Conservation (phyloP, 2,113 vertebrate species). For the Mormoops blainvillei region DNA sequence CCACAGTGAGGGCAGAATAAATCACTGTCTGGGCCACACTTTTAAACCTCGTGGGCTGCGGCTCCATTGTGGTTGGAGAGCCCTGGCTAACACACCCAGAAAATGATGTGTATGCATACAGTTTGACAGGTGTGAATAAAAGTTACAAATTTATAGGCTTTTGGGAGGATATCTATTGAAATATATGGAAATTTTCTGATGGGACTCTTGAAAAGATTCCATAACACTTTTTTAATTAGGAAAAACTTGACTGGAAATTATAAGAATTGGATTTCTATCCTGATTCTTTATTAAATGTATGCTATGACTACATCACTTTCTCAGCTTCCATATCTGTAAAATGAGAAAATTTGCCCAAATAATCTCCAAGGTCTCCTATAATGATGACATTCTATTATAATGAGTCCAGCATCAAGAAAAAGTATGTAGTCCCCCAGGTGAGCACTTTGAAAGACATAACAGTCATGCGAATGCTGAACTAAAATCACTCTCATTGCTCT, state of each 20-base stretch:
- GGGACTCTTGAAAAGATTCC: neutral
- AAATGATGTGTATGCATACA: neutral
- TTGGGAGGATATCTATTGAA: neutral
- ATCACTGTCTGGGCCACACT: neutral
- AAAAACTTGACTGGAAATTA: neutral
- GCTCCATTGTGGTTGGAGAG: neutral
- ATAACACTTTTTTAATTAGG: neutral
- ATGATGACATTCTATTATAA: neutral
- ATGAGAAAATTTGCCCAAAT: neutral
- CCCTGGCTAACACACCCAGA: neutral
- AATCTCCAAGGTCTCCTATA: neutral
- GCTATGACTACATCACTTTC: neutral
- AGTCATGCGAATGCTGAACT: neutral
- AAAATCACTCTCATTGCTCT: neutral
- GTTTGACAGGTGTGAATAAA: neutral
- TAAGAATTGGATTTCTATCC: neutral
- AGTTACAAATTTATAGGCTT: neutral
- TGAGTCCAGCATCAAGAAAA: neutral
- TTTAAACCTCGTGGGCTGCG: neutral
- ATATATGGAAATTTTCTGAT: neutral
- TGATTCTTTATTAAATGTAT: neutral
- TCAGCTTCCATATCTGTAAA: neutral
- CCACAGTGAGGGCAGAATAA: neutral
- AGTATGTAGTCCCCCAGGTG: neutral
- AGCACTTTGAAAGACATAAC: neutral